Base-by-base conservation (phyloP, 2,888 invertebrate genomes). In the Falcaria lacertinaria region DNA sequence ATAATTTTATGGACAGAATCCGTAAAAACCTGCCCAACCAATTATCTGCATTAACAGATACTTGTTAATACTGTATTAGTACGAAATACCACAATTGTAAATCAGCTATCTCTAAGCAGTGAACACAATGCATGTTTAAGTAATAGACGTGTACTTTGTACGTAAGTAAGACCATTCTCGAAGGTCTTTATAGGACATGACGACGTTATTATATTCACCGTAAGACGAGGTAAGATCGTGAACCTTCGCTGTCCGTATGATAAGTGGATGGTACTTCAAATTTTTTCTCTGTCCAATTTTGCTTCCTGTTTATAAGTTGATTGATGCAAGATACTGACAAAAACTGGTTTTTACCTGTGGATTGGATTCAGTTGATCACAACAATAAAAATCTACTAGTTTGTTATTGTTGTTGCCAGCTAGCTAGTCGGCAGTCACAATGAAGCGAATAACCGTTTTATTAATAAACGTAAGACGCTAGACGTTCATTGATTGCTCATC, bases 261-360 rank as follows among this genome's bases (percentile, higher is more conserved):
- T 34, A 39, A 42, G 44, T 45, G 40, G 44, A 47, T 39, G 45
- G 43, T 52, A 49, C 48, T 47, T 56, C 28, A 5, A 1, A 2
- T 22, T 69, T 61, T 67, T 64, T 58, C 50, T 60, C 45, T 52
- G 46, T 51, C 44, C 51, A 52, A 35, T 51, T 45, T 42, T 48
- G 69, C 70, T 77, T 77, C 80, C 78, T 80, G 67, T 64, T 41
- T 49, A 53, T 59, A 53, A 52, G 61, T 62, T 65, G 69, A 71
- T 69, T 71, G 69, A 73, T 69, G 69, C 63, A 57, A 62, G 60
- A 63, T 60, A 62, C 52, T 53, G 44, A 66, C 59, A 63, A 66
- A 70, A 69, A 54, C 76, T 68, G 56, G 63, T 65, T 62, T 59
- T 55, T 69, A 69, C 70, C 72, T 73, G 69, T 64, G 11, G 28